Conservation (phyloP, 2,113 vertebrate genomes). For the Etheostoma spectabile region DNA sequence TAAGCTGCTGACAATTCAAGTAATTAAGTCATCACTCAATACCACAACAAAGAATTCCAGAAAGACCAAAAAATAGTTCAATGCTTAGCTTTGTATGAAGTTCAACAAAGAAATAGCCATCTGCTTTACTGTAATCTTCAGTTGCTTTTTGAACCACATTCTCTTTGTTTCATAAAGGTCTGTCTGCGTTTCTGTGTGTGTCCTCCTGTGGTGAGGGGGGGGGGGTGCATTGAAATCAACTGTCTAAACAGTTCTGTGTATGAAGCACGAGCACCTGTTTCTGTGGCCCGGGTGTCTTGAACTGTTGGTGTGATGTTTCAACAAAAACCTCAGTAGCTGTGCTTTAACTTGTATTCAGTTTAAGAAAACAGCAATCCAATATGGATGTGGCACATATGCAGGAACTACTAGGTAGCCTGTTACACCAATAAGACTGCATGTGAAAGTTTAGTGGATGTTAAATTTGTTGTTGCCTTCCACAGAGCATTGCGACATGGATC, state of each 20-base stretch:
- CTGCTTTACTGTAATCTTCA: slow-evolving; percentile 32
- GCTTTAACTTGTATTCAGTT: slow-evolving; percentile 9
- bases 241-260: slow-evolving; percentile 71
- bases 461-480: slow-evolving; percentile 42
- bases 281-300: slow-evolving; percentile 26
- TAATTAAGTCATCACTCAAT: neutral
- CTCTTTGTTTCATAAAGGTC: slow-evolving; percentile 32
- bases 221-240: slow-evolving; percentile 55
- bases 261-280: slow-evolving; percentile 71
- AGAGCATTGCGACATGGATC: slow-evolving; percentile 55
- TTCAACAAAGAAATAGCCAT: slow-evolving; percentile 29
- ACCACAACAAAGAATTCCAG: slow-evolving; percentile 3
- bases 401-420: neutral
- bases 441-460: slow-evolving; percentile 5
- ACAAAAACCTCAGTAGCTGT: slow-evolving; percentile 37
- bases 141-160: slow-evolving; percentile 18
- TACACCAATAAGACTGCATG: neutral
- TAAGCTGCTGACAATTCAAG: neutral
- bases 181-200: slow-evolving; percentile 17
- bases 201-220: slow-evolving; percentile 36
- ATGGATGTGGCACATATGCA: neutral
- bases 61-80: neutral
- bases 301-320: slow-evolving; percentile 36
- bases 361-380: neutral
- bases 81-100: neutral